Conservation (phyloP, 1,140 invertebrate species). For the Heliconius nattereri region DNA sequence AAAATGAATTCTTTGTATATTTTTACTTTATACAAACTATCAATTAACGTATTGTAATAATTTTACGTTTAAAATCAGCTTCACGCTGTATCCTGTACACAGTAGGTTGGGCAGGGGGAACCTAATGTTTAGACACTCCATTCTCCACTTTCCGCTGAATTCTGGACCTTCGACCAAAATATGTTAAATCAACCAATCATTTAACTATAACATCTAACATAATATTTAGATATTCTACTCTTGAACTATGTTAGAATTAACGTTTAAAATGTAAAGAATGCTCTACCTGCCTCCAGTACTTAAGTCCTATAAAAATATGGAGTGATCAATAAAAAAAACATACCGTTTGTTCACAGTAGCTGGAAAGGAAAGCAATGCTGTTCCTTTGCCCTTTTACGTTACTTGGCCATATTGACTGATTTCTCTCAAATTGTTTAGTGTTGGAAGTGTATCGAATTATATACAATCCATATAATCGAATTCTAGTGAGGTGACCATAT, state of each 20-base stretch:
- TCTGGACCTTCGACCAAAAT: too few species aligned
- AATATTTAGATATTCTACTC: neutral
- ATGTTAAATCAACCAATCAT: neutral
- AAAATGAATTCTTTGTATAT: too few species aligned
- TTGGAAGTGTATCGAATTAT: conserved; percentile 30
- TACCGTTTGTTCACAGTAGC: neutral
- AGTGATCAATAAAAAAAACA: neutral
- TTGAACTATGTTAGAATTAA: neutral
- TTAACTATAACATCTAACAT: neutral
- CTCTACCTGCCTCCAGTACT: conserved; percentile 7
- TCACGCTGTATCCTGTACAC: too few species aligned
- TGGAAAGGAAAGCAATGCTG: conserved; percentile 26
- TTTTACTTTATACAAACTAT: too few species aligned
- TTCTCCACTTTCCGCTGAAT: too few species aligned
- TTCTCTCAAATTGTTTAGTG: conserved; percentile 29
- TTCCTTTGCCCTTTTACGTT: conserved; percentile 23
- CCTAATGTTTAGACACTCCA: too few species aligned
- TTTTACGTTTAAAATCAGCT: too few species aligned
- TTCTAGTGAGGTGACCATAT: neutral
- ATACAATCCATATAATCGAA: neutral
- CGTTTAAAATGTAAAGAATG: conserved; percentile 7
- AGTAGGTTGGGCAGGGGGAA: too few species aligned
- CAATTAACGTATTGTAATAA: too few species aligned
- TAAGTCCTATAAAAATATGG: conserved; percentile 21
- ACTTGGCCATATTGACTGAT: neutral